Evolutionary conservation across 1,140 invertebrate genomes (phyloP), one percentile per base, ranked within the genome.

Genomic region (Drosophila bocki): DNA sequence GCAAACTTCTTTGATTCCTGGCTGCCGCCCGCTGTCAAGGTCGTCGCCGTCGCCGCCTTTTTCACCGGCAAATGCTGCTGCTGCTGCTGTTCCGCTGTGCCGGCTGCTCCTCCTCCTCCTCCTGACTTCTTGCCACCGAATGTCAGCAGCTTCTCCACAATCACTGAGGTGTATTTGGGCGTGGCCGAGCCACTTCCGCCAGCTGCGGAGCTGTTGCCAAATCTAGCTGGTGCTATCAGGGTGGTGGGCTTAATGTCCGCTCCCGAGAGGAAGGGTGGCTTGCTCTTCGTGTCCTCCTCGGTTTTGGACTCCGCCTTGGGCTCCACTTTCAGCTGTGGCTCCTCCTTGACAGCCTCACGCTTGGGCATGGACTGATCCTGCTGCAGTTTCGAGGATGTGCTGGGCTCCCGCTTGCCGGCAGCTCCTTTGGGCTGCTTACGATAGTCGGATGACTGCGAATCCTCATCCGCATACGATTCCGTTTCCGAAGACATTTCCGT

Each of bases 401-500:
- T 5, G 15, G 60, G 6, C n/a, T 82, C 80, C 57, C 76, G 57
- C 42, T 87, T 87, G 22, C 13, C 63, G 2, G 35, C 37, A 29
- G 26, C 7, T 17, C 74, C 59, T 22, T 63, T 53, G 3, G 42
- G 9, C 9, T 74, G 56, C 37, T 87, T 87, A 19, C 61, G 72
- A 45, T 88, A 90, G 19, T 92, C 92, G 0, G 92, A 93, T 1
- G 92, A 93, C 39, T 93, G 92, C 3, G 92, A 93, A 45, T 93
- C 92, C 45, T 93, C 92, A 54, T 93, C 92, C 8, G 71, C 71
- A 26, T 83, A 93, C 0, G 90, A 92, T 41, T 92, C 91, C 3
- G 91, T 90, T 57, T 92, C 92, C 7, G 92, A 92, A 0, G 91
- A 92, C 12, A 87, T 57, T 13, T 92, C 91, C 0, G 91, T 91